These are phyloP conservation scores for Acrossocheilus fasciatus DNA, from an alignment of 2,797 vertebrate genomes.

Conservation along the genomic window DNA sequence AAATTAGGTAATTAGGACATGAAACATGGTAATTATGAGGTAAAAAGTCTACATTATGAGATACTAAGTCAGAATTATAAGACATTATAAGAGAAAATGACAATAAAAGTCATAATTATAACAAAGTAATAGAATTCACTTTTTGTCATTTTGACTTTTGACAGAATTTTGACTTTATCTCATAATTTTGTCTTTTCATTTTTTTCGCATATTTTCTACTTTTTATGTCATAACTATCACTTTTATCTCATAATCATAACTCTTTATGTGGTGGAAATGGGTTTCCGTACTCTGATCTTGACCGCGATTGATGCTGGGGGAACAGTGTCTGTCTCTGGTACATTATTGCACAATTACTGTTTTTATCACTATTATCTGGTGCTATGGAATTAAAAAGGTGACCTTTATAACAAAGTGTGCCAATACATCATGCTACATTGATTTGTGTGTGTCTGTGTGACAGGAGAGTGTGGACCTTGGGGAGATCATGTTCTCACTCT, in stretches of 20 bases:
- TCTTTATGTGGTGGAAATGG: background rate
- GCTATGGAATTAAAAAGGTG: background rate
- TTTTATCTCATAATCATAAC: background rate
- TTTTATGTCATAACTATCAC: background rate
- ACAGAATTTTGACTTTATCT: background rate
- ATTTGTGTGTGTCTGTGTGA: conserved; percentile 52
- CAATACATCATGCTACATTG: conserved; percentile 32
- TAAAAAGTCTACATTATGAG: background rate
- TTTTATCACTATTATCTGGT: conserved; percentile 12
- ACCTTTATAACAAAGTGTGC: background rate
- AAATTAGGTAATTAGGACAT: background rate
- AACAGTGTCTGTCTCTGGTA: background rate
- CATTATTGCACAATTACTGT: conserved; percentile 5
- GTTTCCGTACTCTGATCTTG: background rate
- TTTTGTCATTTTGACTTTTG: background rate
- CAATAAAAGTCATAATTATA: background rate
- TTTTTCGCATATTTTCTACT: background rate
- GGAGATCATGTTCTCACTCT: conserved; percentile 99
- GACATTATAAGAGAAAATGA: background rate
- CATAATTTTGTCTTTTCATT: background rate
- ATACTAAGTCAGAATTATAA: background rate
- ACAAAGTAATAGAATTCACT: too few species aligned
- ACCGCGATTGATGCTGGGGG: background rate
- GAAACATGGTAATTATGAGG: background rate
- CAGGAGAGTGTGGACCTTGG: conserved; percentile 98